A percentile compares a stretch with the other conserved stretches of the same genome.
These are phyloP conservation scores for Acanthurus leucopareius DNA, from an alignment of 2,797 vertebrate genomes.

Conservation along the genomic window DNA sequence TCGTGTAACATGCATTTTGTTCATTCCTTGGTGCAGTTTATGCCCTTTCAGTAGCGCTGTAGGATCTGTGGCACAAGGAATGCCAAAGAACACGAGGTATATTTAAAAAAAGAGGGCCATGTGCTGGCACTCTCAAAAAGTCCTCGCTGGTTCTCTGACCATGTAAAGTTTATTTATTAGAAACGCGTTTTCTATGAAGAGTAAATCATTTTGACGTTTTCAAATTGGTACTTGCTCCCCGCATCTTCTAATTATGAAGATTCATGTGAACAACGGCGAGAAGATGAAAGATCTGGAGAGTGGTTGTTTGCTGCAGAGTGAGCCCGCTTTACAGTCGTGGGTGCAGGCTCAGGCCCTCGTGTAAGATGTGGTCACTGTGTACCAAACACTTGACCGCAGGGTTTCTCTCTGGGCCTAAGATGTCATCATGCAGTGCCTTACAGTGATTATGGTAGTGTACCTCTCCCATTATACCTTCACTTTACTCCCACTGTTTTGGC, in stretches of 20 bases:
- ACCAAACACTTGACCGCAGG: conserved; percentile 82
- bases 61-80: conserved; percentile 50
- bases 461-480: conserved; percentile 84
- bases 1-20: conserved; percentile 71
- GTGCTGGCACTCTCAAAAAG: conserved; percentile 28
- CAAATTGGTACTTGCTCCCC: conserved; percentile 67
- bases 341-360: conserved; percentile 75
- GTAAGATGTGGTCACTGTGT: conserved; percentile 86
- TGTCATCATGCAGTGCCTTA: conserved; percentile 84
- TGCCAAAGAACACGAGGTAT: conserved; percentile 50
- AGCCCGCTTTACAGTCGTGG: conserved; percentile 80
- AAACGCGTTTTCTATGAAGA: conserved; percentile 66
- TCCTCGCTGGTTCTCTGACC: conserved; percentile 31
- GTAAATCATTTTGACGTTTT: conserved; percentile 75
- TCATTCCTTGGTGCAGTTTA: conserved; percentile 68
- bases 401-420: conserved; percentile 83
- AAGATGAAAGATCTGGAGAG: conserved; percentile 80
- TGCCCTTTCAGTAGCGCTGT: conserved; percentile 55
- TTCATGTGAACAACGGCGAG: conserved; percentile 78
- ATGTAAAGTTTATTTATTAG: conserved; percentile 77
- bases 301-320: conserved; percentile 83
- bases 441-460: conserved; percentile 85
- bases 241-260: conserved; percentile 83
- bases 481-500: conserved; percentile 74
- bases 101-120: conserved; percentile 50